These are phyloP conservation scores for Sebastes ruberrimus DNA, from an alignment of 2,797 vertebrate genomes.

Conservation along the genomic window DNA sequence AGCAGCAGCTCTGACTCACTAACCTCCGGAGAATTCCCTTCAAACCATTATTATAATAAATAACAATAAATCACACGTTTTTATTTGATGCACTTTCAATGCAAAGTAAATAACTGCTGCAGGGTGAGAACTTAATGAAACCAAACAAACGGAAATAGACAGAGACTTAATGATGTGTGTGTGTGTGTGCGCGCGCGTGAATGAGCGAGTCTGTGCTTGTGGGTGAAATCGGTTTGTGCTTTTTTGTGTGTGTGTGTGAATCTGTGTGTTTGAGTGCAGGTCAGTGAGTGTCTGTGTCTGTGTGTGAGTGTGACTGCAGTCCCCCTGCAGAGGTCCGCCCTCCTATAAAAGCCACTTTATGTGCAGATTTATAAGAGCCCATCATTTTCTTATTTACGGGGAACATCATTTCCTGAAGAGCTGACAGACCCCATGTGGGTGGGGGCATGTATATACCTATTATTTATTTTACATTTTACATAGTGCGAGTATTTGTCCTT, in stretches of 20 bases:
- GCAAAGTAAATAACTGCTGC: conserved; percentile 34
- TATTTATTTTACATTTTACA: background rate
- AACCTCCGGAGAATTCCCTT: conserved; percentile 8
- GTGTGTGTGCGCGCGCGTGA: background rate
- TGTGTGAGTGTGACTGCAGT: background rate
- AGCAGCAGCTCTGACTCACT: background rate
- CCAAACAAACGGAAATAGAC: conserved; percentile 8
- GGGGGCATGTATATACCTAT: background rate
- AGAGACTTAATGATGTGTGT: background rate
- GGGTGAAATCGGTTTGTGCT: background rate
- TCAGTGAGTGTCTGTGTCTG: background rate
- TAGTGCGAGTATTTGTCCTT: background rate
- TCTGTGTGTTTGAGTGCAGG: background rate
- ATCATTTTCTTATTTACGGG: conserved; percentile 49
- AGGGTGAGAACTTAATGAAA: conserved; percentile 15
- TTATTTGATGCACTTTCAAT: conserved; percentile 16
- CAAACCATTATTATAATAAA: conserved; percentile 6
- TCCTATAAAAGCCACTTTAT: conserved; percentile 40
- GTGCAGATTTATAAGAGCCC: conserved; percentile 42
- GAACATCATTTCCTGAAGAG: conserved; percentile 19
- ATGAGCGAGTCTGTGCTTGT: background rate
- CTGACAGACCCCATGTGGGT: background rate
- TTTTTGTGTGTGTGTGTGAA: background rate
- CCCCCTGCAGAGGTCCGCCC: background rate
- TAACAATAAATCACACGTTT: conserved; percentile 25